Evolutionary conservation across 1,140 invertebrate species (phyloP), one percentile per base, ranked within the genome.

Genomic region (Aphelinus certus): DNA sequence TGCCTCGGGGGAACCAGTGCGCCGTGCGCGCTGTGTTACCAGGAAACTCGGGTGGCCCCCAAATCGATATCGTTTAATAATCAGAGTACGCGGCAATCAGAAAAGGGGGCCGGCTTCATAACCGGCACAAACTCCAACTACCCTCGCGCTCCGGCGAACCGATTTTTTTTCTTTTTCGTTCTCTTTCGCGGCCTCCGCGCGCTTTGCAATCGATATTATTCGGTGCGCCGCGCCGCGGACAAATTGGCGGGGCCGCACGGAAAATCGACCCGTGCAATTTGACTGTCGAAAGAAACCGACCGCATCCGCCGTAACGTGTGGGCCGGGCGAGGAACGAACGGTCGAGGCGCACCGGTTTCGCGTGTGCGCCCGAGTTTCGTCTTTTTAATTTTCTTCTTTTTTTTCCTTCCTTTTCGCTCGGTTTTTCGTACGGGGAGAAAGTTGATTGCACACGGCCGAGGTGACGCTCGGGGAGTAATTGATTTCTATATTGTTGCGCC

Each of bases 121-220:
- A 58, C 10, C 66, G 53, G 48, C 58, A 58, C 47, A 57, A 58
- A 68, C 66, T 58, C 47, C 47, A 58, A 68, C 66, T 58, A 57
- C 66, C 66, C 56, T 66, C 51, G 46, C 51, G 43, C 2, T 2
- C 65, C 1, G 7, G 42, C 49, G 64, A 61, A 70, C 61, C 57
- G 61, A 70, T 61, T 70, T 70, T 70, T 70, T 26, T 26, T 26
- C 26, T 26, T 26, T 26, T 26, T 26, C 26, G 26, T 26, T 60
- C 58, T 60, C 42, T 60, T 43, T 60, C 57, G 26, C 57, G 5
- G 3, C 7, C 58, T 45, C 58, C 2, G 4, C 42, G 46, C 47
- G 58, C 55, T 68, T 68, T 57, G 58, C 66, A 68, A 68, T 68
- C 66, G 58, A 68, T 68, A 66, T 57, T 58, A 57, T 53, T 26